Evolutionary conservation across 1,140 invertebrate genomes (phyloP), one percentile per base, ranked within the genome.

Genomic region (Euura lappo): DNA sequence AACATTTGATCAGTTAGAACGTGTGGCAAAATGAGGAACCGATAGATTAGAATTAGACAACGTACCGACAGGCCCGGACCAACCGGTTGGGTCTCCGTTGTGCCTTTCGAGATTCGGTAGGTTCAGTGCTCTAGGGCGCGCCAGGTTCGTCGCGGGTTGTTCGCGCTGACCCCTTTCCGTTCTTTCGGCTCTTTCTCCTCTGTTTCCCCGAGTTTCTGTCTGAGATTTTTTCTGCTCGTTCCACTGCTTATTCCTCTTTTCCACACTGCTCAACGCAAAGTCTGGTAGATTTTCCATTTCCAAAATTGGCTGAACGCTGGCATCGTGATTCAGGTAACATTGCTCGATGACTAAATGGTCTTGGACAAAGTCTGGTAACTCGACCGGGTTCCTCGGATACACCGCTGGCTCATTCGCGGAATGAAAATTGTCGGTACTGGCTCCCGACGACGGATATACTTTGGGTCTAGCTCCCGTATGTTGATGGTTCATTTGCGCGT

Each of bases 301-400:
- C 7, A 81, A 79, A 66, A 79, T 75, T 3, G 74, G 67, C 43
- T 74, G 78, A 10, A 70, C 65, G 77, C 70, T 65, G 2, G 77
- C 69, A 42, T 85, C 82, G 11, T 84, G 80, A 47, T 87, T 84
- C 75, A 87, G 76, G 73, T 87, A 89, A 77, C 87, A 88, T 69
- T 90, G 89, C 73, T 91, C 90, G n/a, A 90, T 85, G 8, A 90
- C 88, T 46, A 91, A 79, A 80, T 91, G 90, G 82, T 91, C 90
- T 75, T 91, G 90, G 7, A 91, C 90, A 82, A 91, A 91, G 75
- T 91, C 90, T 6, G 90, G 90, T 13, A 91, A 77, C 71, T 88
- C 88, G 7, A 88, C 89, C 0, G 88, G 85, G 76, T 88, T 88
- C n/a, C 86, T 71, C 0, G 85, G 76, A 72, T 87, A 84, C 73